Evolutionary conservation across 2,888 invertebrate species (phyloP), one percentile per base, ranked within the genome.

Genomic region (Apocheima hispidaria): DNA sequence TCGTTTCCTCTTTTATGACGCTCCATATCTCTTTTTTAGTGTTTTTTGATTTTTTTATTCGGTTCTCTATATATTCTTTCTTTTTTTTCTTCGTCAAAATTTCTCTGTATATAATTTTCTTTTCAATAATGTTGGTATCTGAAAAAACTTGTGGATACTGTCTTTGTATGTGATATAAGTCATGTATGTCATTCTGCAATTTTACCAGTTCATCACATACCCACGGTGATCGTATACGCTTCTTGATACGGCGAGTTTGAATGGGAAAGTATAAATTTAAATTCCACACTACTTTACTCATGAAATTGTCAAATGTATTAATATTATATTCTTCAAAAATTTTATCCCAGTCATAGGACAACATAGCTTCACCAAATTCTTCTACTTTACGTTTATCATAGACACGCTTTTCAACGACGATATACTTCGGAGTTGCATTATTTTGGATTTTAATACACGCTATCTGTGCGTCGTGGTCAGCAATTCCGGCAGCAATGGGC

Each of bases 391-490:
- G 6, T 20, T 20, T 18, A 20, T 41, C 12, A 21, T 20, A 10
- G 9, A 41, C 5, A 5, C 40, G 40, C 10, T 41, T 41, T 9
- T 41, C 1, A 10, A 41, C 14, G 9, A 21, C 0, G 4, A 41
- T 20, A n/a, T 41, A 20, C 21, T 41, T 41, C 3, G 18, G 20
- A 4, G 12, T 10, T 41, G 2, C 7, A 2, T 18, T 41, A 10
- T 41, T 41, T 20, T 41, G 18, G 20, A 12, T 10, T 7, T 41
- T 12, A n/a, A 21, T 41, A 20, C 4, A 23, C n/a, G 26, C 44
- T 23, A 53, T 7, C n/a, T 53, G 53, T 30, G 53, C 53, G 20
- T 53, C 44, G 16, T 53, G 53, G 23, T 53, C 53, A 9, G 53
- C 43, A 21, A 53, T 14, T 6, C 44, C 53, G 2, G 53, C 16